Evolutionary conservation across 2,113 vertebrate species (phyloP).

Genomic region (Epinephelus moara): DNA sequence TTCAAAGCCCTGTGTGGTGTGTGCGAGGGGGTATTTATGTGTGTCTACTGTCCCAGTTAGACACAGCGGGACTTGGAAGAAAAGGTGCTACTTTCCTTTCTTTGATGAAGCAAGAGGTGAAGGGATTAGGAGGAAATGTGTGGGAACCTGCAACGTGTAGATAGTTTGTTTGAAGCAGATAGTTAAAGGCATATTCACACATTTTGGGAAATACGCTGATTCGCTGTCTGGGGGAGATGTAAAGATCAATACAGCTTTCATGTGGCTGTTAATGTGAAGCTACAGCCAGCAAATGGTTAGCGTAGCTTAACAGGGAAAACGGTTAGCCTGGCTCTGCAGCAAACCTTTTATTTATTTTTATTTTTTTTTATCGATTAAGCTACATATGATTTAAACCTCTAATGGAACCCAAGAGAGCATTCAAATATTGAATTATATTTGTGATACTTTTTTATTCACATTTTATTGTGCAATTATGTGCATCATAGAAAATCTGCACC

Average conservation of each 20-base stretch:
- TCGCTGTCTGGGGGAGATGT: neutral
- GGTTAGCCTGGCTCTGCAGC: no score
- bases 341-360: no score
- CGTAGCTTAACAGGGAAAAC: neutral
- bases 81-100: constrained; percentile 23
- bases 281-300: neutral
- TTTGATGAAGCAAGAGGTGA: constrained; percentile 44
- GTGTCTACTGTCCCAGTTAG: constrained; percentile 62
- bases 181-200: neutral
- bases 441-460: neutral
- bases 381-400: neutral
- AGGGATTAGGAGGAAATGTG: constrained; percentile 6
- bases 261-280: neutral
- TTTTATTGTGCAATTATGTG: neutral
- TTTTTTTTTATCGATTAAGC: neutral
- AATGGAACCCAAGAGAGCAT: neutral
- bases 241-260: neutral
- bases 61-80: constrained; percentile 22
- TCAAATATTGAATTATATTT: neutral
- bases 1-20: constrained; percentile 68
- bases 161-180: neutral
- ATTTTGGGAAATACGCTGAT: neutral
- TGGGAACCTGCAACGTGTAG: constrained; percentile 6
- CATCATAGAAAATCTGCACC: neutral
- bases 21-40: constrained; percentile 50